Conservation (phyloP, 2,797 vertebrate genomes). For the Cetoscarus ocellatus region DNA sequence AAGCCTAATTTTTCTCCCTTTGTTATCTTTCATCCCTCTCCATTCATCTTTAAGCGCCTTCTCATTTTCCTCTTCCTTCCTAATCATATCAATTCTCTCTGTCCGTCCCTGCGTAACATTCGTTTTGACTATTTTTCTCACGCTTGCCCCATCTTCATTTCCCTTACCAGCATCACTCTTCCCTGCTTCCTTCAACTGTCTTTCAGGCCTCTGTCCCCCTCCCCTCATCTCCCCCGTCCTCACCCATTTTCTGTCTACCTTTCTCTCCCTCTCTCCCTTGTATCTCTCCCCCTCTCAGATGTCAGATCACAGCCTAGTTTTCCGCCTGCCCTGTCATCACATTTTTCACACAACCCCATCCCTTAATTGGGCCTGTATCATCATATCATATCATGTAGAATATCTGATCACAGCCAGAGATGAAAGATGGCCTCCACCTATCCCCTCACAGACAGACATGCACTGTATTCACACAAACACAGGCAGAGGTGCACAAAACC, state of each 20-base stretch:
- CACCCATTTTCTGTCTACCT: slow-evolving; percentile 31
- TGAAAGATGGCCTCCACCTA: slow-evolving; percentile 79
- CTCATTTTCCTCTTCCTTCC: slow-evolving; percentile 60
- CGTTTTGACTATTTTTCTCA: slow-evolving; percentile 61
- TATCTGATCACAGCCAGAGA: slow-evolving; percentile 75
- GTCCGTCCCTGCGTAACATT: slow-evolving; percentile 57
- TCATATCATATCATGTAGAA: slow-evolving; percentile 82
- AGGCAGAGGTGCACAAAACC: slow-evolving; percentile 23
- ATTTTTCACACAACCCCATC: slow-evolving; percentile 81
- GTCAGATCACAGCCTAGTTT: slow-evolving; percentile 81
- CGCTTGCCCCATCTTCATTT: slow-evolving; percentile 69
- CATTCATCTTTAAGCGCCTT: slow-evolving; percentile 53
- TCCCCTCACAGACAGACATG: slow-evolving; percentile 52
- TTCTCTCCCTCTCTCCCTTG: slow-evolving; percentile 37
- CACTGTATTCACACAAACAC: slow-evolving; percentile 28
- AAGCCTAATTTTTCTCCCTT: slow-evolving; percentile 32
- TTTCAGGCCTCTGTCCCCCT: slow-evolving; percentile 43
- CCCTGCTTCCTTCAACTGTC: slow-evolving; percentile 50
- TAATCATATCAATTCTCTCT: slow-evolving; percentile 69
- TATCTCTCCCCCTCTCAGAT: slow-evolving; percentile 74
- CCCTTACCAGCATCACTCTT: slow-evolving; percentile 70
- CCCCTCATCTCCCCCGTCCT: slow-evolving; percentile 25
- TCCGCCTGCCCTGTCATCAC: slow-evolving; percentile 82
- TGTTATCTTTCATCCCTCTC: slow-evolving; percentile 45
- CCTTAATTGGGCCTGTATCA: slow-evolving; percentile 84